Percentiles rank a stretch among this genome's conserved stretches.
These are phyloP conservation scores for Netelia virgata DNA, from an alignment of 2,888 invertebrate species.

Conservation along the genomic window DNA sequence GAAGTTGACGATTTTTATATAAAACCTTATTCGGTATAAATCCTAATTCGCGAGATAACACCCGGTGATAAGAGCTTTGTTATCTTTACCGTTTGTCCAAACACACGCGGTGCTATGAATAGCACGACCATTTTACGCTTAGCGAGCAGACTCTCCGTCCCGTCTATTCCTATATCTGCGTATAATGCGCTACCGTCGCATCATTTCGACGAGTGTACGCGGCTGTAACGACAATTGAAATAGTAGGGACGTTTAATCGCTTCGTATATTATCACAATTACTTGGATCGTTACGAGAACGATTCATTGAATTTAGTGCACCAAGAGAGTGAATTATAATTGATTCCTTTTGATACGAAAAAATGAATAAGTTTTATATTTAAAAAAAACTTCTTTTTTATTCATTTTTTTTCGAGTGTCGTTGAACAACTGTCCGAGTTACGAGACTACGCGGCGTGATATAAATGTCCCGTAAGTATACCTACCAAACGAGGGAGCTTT, in stretches of 20 bases:
- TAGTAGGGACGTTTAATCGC: neutral
- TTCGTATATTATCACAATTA: constrained; percentile 17
- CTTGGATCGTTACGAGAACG: too few species aligned
- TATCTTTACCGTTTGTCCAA: constrained; percentile 13
- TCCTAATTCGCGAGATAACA: constrained; percentile 40
- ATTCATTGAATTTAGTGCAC: neutral
- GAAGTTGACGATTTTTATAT: too few species aligned
- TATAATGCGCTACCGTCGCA: neutral
- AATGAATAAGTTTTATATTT: neutral
- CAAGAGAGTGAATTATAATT: neutral
- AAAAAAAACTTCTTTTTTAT: neutral
- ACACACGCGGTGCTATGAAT: constrained; percentile 23
- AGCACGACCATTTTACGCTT: constrained; percentile 22
- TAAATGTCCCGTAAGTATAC: neutral
- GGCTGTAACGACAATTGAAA: constrained; percentile 2
- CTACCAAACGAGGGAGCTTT: constrained; percentile 35
- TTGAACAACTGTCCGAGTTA: too few species aligned
- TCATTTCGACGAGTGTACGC: constrained; percentile 13
- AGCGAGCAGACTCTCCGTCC: neutral
- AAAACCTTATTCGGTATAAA: constrained; percentile 35
- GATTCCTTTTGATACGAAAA: neutral
- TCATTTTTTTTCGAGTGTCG: too few species aligned
- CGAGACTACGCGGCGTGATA: neutral
- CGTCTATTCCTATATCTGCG: constrained; percentile 15
- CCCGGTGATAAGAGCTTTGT: constrained; percentile 36